phyloP scores from a whole-genome alignment of 2,113 vertebrate species.

The Amphilophus citrinellus region DNA sequence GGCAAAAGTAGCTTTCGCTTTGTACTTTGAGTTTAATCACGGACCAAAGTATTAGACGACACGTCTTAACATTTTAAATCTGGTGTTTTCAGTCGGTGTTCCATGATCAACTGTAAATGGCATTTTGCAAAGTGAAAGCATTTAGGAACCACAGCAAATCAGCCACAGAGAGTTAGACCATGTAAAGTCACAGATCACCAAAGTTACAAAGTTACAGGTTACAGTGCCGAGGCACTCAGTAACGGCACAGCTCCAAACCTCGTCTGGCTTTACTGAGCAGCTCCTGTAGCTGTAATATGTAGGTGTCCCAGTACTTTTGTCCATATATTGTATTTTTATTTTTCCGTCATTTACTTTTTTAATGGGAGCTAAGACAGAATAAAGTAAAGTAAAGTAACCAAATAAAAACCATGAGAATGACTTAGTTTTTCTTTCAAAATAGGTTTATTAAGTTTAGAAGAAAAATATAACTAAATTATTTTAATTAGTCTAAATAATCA shows the following conservation, averaged over 20 bases:
- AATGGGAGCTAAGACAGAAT: background rate
- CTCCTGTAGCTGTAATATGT: background rate
- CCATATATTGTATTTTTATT: background rate
- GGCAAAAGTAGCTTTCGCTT: too few relatives aligned
- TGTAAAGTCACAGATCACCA: background rate
- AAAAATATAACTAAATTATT: background rate
- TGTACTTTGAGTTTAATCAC: background rate
- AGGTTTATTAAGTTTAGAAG: background rate
- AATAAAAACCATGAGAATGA: background rate
- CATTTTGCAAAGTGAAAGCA: background rate
- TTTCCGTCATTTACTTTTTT: background rate
- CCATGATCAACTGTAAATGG: background rate
- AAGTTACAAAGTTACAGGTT: background rate
- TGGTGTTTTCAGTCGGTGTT: too few relatives aligned
- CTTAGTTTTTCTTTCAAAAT: background rate
- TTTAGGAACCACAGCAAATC: background rate
- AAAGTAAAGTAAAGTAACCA: background rate
- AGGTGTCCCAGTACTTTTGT: background rate
- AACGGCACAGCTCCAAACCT: background rate
- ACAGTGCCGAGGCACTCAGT: background rate
- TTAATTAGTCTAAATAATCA: background rate
- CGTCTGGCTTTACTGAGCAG: background rate
- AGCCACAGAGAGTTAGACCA: background rate
- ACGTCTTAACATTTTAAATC: background rate
- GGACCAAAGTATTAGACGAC: accelerated